A percentile compares a stretch with the other conserved stretches of the same genome.
These are phyloP conservation scores for Wasmannia auropunctata DNA, from an alignment of 1,140 invertebrate genomes.

Conservation along the genomic window DNA sequence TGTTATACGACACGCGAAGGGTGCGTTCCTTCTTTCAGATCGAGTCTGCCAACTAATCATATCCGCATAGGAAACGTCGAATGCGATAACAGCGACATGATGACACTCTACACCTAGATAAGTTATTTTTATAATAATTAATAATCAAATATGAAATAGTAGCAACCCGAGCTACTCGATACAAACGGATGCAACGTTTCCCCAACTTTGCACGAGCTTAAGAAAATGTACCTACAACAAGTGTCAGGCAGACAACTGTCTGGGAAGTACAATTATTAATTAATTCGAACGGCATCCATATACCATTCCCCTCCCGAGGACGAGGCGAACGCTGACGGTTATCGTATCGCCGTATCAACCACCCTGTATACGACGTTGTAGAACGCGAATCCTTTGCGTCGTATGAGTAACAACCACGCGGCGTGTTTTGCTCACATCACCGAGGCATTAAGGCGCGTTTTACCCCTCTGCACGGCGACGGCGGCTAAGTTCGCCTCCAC, in stretches of 20 bases:
- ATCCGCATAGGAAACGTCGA: background rate
- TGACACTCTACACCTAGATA: background rate
- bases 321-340: conserved; percentile 45
- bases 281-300: background rate
- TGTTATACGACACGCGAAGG: conserved; percentile 57
- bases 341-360: conserved; percentile 48
- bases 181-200: background rate
- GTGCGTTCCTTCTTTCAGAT: conserved; percentile 32
- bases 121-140: background rate
- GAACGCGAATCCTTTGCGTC: conserved; percentile 46
- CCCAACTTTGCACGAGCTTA: background rate
- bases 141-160: background rate
- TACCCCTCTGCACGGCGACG: conserved; percentile 67
- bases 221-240: background rate
- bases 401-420: conserved; percentile 63
- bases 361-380: conserved; percentile 58
- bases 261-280: conserved; percentile 57
- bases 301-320: background rate
- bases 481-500: conserved; percentile 64
- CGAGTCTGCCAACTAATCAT: background rate
- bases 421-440: conserved; percentile 76
- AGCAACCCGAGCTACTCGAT: background rate
- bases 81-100: background rate
- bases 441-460: conserved; percentile 76
- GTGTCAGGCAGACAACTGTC: background rate